A percentile compares a stretch with the other conserved stretches of the same genome.
Evolutionary conservation across 2,888 invertebrate species (phyloP).

Genomic region (Unio pictorum): DNA sequence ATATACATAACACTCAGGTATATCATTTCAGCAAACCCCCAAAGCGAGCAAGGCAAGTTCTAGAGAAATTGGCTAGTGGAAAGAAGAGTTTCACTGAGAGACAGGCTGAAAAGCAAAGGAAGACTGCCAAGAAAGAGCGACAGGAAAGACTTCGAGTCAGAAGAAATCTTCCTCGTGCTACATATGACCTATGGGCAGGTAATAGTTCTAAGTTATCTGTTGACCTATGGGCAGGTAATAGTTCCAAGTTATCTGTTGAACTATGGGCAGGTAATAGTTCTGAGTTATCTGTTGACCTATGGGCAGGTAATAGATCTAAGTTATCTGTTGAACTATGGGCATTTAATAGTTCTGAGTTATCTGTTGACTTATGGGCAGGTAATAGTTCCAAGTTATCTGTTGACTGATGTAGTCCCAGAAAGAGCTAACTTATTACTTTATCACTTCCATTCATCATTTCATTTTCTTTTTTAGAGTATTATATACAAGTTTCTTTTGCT

Average conservation of each 20-base stretch:
- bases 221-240: constrained; percentile 41
- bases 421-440: no score
- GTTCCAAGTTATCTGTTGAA: constrained; percentile 12
- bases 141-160: constrained; percentile 10
- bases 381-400: no score
- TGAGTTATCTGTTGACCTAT: constrained; percentile 27
- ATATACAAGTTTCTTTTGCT: no score
- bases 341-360: constrained; percentile 9
- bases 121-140: constrained; percentile 14
- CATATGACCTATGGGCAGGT: constrained; percentile 52
- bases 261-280: constrained; percentile 41
- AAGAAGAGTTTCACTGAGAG: constrained; percentile 21
- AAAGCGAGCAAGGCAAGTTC: constrained; percentile 15
- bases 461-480: no score
- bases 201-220: no score
- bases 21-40: neutral
- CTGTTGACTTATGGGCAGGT: constrained; percentile 48
- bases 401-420: no score
- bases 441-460: no score
- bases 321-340: constrained; percentile 42
- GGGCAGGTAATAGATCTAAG: constrained; percentile 29
- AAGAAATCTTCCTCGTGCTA: constrained; percentile 15
- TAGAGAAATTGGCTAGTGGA: constrained; percentile 35
- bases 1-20: no score
- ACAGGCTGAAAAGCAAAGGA: constrained; percentile 30